Evolutionary conservation across 2,113 vertebrate species (phyloP), one percentile per base, ranked within the genome.

Genomic region (Chaenogobius annularis): DNA sequence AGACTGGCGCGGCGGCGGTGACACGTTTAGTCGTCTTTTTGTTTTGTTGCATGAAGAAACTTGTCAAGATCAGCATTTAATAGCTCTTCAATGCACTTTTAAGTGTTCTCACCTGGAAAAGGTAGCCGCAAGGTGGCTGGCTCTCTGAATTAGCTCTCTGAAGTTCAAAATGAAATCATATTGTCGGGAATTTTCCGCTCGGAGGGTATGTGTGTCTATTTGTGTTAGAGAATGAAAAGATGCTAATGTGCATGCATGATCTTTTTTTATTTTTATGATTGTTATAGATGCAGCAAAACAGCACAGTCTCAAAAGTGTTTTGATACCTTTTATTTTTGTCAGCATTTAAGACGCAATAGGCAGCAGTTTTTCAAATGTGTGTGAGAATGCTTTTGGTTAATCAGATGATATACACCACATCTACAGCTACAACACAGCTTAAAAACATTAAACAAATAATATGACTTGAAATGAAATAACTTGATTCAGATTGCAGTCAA

Each of bases 31-130:
- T 88, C 82, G 77, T 90, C 88, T 92, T 74, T 46, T 91, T 93
- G 90, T 92, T 92, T 90, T 90, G 85, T 90, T 86, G 90, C 83
- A 66, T 73, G 84, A 82, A 81, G 87, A 92, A 93, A 92, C 88
- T 91, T 92, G 92, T 93, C 92, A 91, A 83, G 90, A 91, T 93
- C 91, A 92, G 90, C 91, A 89, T 93, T 91, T 93, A 93, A 90
- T 88, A 78, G 85, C 90, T 91, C 81, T 73, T 90, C 82, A 75
- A 74, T 48, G 35, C 44, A 80, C 90, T 92, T 91, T 91, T 78
- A 92, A 89, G 87, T 88, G 75, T 80, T 83, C 73, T 85, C 84
- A 90, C 87, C 88, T 88, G 85, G 79, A 90, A 83, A 84, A 89
- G 84, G 87, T 88, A 91, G 91, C 91, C 88, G 79, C 83, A 61